A percentile compares a stretch with the other conserved stretches of the same genome.
Conservation (phyloP, 2,888 invertebrate genomes). For the Herminia tarsipennalis region DNA sequence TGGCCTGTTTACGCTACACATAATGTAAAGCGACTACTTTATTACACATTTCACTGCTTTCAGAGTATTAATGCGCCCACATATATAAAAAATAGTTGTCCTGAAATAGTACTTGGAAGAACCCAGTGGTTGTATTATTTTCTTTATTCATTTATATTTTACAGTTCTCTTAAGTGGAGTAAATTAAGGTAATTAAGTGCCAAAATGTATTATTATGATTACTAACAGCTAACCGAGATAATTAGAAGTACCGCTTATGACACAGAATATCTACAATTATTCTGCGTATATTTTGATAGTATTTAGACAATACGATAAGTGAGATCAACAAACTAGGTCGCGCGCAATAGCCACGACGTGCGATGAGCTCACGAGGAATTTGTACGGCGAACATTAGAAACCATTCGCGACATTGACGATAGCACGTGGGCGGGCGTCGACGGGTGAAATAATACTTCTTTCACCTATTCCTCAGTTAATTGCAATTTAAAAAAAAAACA, state of each 20-base stretch:
- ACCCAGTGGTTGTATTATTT: too few relatives aligned
- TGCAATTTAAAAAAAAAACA: conserved; percentile 13
- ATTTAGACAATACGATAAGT: conserved; percentile 25
- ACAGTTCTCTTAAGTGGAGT: too few relatives aligned
- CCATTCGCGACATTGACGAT: conserved; percentile 66
- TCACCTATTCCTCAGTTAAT: conserved; percentile 28
- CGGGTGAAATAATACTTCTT: conserved; percentile 47
- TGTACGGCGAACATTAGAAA: conserved; percentile 55
- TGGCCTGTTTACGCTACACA: conserved; percentile 51
- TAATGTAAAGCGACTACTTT: conserved; percentile 44
- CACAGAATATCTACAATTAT: too few relatives aligned
- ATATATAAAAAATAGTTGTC: conserved; percentile 15
- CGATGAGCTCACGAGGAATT: conserved; percentile 58
- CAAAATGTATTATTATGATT: too few relatives aligned
- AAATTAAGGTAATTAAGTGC: too few relatives aligned
- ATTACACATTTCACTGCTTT: conserved; percentile 36
- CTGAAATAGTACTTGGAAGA: too few relatives aligned
- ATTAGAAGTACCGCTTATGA: neutral
- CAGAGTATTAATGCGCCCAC: conserved; percentile 18
- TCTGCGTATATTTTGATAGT: neutral
- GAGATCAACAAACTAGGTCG: conserved; percentile 60
- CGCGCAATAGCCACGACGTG: conserved; percentile 30
- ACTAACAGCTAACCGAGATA: neutral
- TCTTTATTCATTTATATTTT: too few relatives aligned
- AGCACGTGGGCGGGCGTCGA: conserved; percentile 63